phyloP scores from a whole-genome alignment of 2,888 invertebrate genomes.

The Strigamia crassipes region DNA sequence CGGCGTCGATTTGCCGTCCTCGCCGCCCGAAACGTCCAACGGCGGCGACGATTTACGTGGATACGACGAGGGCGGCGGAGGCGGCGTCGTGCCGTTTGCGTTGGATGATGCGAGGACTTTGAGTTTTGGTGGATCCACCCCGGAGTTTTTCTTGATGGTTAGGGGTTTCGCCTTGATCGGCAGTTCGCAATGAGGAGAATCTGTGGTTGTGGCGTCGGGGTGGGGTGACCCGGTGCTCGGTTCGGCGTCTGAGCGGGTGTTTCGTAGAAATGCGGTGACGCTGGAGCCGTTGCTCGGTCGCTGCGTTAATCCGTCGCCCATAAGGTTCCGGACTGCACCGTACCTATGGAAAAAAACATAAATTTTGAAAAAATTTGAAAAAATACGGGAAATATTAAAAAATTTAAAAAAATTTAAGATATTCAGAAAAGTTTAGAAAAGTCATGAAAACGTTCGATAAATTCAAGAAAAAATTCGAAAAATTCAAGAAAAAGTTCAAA shows the following conservation, averaged over 20 bases:
- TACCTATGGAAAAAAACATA: background rate
- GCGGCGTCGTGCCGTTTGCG: background rate
- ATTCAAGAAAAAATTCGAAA: too few species aligned
- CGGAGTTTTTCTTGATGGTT: constrained; percentile 78
- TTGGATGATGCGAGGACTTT: constrained; percentile 46
- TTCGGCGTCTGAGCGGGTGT: background rate
- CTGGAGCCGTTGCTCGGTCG: background rate
- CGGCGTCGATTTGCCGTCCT: background rate
- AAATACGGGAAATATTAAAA: background rate
- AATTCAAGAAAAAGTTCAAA: too few species aligned
- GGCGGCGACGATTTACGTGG: constrained; percentile 33
- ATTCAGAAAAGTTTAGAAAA: too few species aligned
- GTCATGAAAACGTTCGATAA: too few species aligned
- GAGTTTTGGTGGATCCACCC: constrained; percentile 52
- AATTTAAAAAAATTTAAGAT: background rate
- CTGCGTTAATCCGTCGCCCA: background rate
- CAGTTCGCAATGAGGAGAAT: constrained; percentile 54
- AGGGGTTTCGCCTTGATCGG: constrained; percentile 80
- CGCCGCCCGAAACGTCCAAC: background rate
- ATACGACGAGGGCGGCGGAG: background rate
- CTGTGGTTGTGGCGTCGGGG: background rate
- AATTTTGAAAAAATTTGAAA: background rate
- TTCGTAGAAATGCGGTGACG: background rate
- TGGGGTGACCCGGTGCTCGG: background rate
- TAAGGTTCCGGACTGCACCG: background rate